These are phyloP conservation scores for Amblyopsis rosae DNA, from an alignment of 2,113 vertebrate species.

Conservation along the genomic window DNA sequence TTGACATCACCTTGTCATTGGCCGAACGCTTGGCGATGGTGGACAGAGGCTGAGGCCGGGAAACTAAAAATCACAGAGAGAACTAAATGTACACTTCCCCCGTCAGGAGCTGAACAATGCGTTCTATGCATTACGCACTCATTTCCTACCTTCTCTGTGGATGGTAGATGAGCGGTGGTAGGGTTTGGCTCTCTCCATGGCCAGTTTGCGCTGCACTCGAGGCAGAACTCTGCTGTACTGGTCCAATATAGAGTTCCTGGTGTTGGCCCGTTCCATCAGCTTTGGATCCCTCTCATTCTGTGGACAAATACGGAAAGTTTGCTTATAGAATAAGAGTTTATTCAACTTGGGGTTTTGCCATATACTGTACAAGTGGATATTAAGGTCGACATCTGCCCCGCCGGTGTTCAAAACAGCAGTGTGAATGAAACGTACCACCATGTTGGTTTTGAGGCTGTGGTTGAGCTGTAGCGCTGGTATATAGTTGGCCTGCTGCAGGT, in stretches of 20 bases:
- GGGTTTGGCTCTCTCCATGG: slow-evolving; percentile 85
- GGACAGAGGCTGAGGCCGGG: slow-evolving; percentile 88
- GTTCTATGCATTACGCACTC: background rate
- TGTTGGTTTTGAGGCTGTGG: slow-evolving; percentile 83
- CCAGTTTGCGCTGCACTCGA: slow-evolving; percentile 87
- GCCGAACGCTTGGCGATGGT: slow-evolving; percentile 80
- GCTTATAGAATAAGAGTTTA: background rate
- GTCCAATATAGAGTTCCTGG: slow-evolving; percentile 88
- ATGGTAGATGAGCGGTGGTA: slow-evolving; percentile 79
- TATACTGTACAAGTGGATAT: no score
- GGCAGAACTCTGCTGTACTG: slow-evolving; percentile 90
- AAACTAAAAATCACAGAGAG: slow-evolving; percentile 68
- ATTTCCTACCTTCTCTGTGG: slow-evolving; percentile 82
- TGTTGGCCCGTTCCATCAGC: slow-evolving; percentile 83
- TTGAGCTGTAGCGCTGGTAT: slow-evolving; percentile 89
- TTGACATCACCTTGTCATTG: slow-evolving; percentile 82
- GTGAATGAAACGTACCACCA: slow-evolving; percentile 70
- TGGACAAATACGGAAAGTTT: background rate
- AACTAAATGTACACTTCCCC: no score
- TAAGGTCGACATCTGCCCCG: no score
- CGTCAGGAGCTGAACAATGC: no score
- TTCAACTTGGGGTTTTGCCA: no score
- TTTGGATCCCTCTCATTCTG: slow-evolving; percentile 87
- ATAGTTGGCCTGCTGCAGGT: slow-evolving; percentile 90
- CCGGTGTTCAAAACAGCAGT: background rate